Base-by-base conservation (phyloP, 2,888 invertebrate genomes). In the Drosophila rubida region DNA sequence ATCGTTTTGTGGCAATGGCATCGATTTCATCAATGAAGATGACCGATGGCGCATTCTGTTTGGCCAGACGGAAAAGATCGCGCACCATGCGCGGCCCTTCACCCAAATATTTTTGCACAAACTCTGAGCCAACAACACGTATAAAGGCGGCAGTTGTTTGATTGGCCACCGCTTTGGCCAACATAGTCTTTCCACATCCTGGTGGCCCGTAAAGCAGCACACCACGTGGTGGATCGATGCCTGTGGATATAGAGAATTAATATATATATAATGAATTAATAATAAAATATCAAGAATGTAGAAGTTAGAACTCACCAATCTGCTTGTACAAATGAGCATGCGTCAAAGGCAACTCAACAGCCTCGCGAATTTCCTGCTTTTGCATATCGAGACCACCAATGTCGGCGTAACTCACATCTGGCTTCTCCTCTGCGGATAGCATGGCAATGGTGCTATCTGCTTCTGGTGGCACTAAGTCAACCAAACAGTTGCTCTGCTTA, bases 11-110 rank as follows among this genome's bases (percentile, higher is more conserved):
- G 5, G 99, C 99, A 83, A 99, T 99, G 39, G 99, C 99, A 93
- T 99, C 99, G 87, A 99, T 99, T 93, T 99, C 99, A 93, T 99
- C 99, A 89, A 99, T 99, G 91, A 99, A 99, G 86, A 99, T 99
- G 84, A 99, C 99, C 0, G 99, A 98, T 0, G 99, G 99, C 2
- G 99, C 96, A 93, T 99, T 99, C 92, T 99, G 99, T 91, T 99
- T 98, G 13, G 99, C 99, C 68, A 99, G 94, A 85, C 99, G 95
- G 92, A 99, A 99, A 7, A 99, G 98, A 92, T 99, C 99, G 69
- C 99, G 94, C 25, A 99, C 99, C 99, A 99, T 99, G 53, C 99
- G 95, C 0, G 99, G 99, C 0, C 99, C 99, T 92, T 99, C 99
- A 32, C 99, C 99, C 61, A 99, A 93, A 91, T 99, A 99, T 91